Evolutionary conservation across 2,113 vertebrate species (phyloP).

Genomic region (Nothobranchius kuhntae): DNA sequence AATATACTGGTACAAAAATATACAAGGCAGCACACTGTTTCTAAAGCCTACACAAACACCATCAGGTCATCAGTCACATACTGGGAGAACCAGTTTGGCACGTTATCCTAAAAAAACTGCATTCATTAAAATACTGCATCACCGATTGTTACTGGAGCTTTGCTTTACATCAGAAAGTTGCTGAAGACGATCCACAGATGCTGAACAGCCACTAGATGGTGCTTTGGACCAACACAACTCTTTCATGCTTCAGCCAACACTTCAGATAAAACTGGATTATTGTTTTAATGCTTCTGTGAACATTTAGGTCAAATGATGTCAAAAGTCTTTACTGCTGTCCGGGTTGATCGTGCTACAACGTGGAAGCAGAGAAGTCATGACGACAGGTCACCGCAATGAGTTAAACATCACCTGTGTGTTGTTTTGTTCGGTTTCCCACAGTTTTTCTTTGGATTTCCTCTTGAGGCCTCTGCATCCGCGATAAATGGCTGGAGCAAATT

Average conservation of each 20-base stretch:
- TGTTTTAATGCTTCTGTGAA: constrained; percentile 14
- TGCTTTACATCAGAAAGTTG: constrained; percentile 13
- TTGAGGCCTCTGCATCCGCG: constrained; percentile 5
- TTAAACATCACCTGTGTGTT: constrained; percentile 20
- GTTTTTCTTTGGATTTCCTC: constrained; percentile 37
- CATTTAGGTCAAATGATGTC: constrained; percentile 19
- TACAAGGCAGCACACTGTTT: constrained; percentile 75
- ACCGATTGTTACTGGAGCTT: constrained; percentile 18
- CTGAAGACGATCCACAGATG: constrained; percentile 12
- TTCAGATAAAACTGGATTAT: constrained; percentile 4
- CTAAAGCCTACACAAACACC: constrained; percentile 63
- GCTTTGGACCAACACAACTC: constrained; percentile 49
- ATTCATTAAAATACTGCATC: constrained; percentile 52
- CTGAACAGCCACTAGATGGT: constrained; percentile 56
- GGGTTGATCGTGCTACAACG: constrained; percentile 26
- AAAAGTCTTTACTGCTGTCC: constrained; percentile 23
- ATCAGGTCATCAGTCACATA: constrained; percentile 64
- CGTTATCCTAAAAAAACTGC: constrained; percentile 32
- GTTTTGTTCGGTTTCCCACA: constrained; percentile 31
- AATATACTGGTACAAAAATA: constrained; percentile 84
- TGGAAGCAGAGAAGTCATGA: constrained; percentile 14
- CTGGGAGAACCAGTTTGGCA: constrained; percentile 55
- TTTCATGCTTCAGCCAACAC: neutral
- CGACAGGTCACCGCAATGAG: constrained; percentile 11
- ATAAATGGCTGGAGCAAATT: constrained; percentile 40